phyloP scores from a whole-genome alignment of 2,888 invertebrate genomes.

The Eristalis intricaria region DNA sequence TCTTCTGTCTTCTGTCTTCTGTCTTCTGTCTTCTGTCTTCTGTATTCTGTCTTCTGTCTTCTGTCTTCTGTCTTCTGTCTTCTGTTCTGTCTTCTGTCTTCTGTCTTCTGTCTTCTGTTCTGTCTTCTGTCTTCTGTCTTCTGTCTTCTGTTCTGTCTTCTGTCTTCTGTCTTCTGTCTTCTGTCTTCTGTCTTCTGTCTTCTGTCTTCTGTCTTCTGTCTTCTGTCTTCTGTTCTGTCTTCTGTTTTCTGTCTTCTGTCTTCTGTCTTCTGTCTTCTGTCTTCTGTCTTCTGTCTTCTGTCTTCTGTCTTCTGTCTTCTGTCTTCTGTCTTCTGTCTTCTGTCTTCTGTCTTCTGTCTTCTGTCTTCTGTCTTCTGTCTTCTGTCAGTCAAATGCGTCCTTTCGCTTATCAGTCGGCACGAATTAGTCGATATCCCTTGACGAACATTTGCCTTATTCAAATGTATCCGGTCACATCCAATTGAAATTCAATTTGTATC shows the following conservation, averaged over 20 bases:
- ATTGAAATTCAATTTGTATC: not conserved
- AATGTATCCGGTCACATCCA: not conserved
- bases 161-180: not conserved
- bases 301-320: no score
- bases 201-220: not conserved
- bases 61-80: not conserved
- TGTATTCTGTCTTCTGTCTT: not conserved
- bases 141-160: not conserved
- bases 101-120: not conserved
- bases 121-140: not conserved
- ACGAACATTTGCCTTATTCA: not conserved
- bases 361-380: no score
- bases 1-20: not conserved
- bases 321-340: no score
- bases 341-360: no score
- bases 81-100: not conserved
- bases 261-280: no score
- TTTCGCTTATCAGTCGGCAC: no score
- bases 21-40: not conserved
- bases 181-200: not conserved
- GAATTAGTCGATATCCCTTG: not conserved
- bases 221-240: no score
- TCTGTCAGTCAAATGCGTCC: no score
- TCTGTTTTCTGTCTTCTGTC: no score
- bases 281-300: no score